A percentile compares a stretch with the other conserved stretches of the same genome.
Evolutionary conservation across 2,797 vertebrate genomes (phyloP).

Genomic region (Rhodeus uyekii): DNA sequence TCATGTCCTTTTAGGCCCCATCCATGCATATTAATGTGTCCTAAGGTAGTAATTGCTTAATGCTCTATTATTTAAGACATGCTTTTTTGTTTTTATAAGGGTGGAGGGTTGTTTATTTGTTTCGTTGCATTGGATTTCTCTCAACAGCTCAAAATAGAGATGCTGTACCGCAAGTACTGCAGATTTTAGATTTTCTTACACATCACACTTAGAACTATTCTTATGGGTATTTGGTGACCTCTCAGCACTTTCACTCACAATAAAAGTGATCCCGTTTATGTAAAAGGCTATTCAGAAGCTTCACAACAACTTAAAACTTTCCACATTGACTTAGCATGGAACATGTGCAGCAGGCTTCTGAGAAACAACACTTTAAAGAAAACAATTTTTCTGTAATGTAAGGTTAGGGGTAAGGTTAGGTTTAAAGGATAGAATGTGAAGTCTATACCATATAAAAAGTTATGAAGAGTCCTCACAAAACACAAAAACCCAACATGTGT

Average conservation of each 20-base stretch:
- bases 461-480: background rate
- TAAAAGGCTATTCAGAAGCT: conserved; percentile 10
- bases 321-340: background rate
- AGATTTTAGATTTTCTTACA: background rate
- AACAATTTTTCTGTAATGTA: no score
- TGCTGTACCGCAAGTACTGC: background rate
- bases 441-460: background rate
- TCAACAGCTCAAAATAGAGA: background rate
- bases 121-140: conserved; percentile 16
- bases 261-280: background rate
- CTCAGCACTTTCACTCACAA: background rate
- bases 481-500: background rate
- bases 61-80: conserved; percentile 43
- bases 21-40: conserved; percentile 31
- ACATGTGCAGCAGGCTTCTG: background rate
- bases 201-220: background rate
- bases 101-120: conserved; percentile 1
- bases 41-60: conserved; percentile 27
- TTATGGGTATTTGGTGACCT: conserved; percentile 8
- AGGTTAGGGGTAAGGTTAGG: no score
- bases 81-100: conserved; percentile 25
- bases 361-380: no score
- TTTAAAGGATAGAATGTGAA: background rate
- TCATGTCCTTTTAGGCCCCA: conserved; percentile 19
- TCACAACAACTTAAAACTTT: conserved; percentile 28